These are phyloP conservation scores for Epicauta chinensis DNA, from an alignment of 1,140 invertebrate species.

Conservation along the genomic window DNA sequence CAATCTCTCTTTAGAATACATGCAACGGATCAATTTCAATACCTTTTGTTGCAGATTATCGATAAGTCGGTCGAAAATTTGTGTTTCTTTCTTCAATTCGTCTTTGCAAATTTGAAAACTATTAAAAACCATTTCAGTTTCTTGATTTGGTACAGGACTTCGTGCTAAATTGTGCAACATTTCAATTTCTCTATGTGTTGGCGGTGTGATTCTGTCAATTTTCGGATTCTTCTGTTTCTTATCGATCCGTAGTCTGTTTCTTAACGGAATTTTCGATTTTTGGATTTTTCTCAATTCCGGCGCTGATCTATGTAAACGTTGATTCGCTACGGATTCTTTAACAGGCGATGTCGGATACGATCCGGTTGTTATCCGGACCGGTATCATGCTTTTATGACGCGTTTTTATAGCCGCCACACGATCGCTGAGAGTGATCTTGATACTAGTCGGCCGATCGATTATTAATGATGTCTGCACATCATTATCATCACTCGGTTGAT, in stretches of 20 bases:
- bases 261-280: slow-evolving; percentile 6
- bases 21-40: no score
- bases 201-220: slow-evolving; percentile 1
- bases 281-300: slow-evolving; percentile 3
- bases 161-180: slow-evolving; percentile 53
- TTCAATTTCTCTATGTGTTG: slow-evolving; percentile 53
- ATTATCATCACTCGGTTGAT: slow-evolving; percentile 45
- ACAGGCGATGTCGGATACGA: slow-evolving; percentile 6
- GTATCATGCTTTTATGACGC: slow-evolving; percentile 13
- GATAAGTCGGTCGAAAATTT: neutral
- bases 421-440: slow-evolving; percentile 30
- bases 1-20: no score
- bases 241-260: neutral
- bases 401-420: slow-evolving; percentile 9
- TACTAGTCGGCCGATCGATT: slow-evolving; percentile 10
- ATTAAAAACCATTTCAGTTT: slow-evolving; percentile 9
- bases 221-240: neutral
- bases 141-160: slow-evolving; percentile 29
- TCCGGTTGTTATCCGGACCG: slow-evolving; percentile 5
- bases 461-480: slow-evolving; percentile 10
- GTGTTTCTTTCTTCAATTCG: slow-evolving; percentile 1
- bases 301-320: slow-evolving; percentile 14
- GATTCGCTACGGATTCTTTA: slow-evolving; percentile 2
- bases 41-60: no score
- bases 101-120: slow-evolving; percentile 23